phyloP scores from a whole-genome alignment of 2,113 vertebrate species.

The Cromileptes altivelis region DNA sequence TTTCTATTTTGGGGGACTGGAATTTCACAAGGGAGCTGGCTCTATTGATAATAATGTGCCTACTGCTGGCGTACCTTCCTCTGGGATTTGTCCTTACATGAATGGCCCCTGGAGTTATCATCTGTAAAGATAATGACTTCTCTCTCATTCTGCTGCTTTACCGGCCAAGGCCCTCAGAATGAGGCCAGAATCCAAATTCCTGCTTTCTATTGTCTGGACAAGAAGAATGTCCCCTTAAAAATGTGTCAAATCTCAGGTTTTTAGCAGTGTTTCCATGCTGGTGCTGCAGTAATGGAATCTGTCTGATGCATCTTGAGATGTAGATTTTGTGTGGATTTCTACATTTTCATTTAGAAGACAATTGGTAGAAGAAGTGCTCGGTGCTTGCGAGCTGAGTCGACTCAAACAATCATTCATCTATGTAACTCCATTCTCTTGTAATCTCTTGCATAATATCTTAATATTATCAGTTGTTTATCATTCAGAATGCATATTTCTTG shows the following conservation, averaged over 20 bases:
- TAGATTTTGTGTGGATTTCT: background rate
- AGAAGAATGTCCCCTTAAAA: constrained; percentile 21
- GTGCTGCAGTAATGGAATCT: background rate
- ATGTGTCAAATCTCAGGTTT: constrained; percentile 10
- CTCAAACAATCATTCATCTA: background rate
- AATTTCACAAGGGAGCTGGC: constrained; percentile 71
- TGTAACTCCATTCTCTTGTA: background rate
- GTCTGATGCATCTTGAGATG: background rate
- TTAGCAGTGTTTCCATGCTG: background rate
- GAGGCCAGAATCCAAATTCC: constrained; percentile 33
- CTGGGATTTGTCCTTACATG: constrained; percentile 72
- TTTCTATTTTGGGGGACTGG: constrained; percentile 76
- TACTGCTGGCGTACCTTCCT: constrained; percentile 62
- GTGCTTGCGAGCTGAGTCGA: background rate
- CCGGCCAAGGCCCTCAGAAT: constrained; percentile 42
- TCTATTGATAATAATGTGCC: constrained; percentile 81
- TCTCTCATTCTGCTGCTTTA: constrained; percentile 49
- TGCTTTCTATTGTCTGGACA: constrained; percentile 22
- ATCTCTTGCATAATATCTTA: background rate
- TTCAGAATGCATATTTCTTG: constrained; percentile 2
- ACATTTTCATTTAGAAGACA: background rate
- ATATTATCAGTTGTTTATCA: background rate
- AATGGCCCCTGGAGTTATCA: constrained; percentile 74
- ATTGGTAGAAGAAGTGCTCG: background rate
- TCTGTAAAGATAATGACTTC: constrained; percentile 74